Percentiles rank a stretch among this genome's conserved stretches.
These are phyloP conservation scores for Trichonephila clavipes DNA, from an alignment of 1,140 invertebrate genomes.

Conservation along the genomic window DNA sequence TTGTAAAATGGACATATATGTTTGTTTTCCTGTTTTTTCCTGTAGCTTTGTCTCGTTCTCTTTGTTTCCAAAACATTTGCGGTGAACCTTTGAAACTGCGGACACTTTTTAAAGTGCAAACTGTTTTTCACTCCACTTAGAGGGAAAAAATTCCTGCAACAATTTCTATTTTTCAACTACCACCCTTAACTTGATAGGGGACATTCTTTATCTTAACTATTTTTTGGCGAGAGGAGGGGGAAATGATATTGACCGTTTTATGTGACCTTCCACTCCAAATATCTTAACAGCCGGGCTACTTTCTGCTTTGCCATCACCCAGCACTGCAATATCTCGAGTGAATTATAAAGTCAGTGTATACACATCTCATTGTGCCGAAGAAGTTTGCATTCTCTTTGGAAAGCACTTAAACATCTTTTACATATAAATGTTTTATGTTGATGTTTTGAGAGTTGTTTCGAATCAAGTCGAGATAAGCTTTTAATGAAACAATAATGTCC, in stretches of 20 bases:
- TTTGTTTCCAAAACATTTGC: constrained; percentile 69
- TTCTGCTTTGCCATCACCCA: background rate
- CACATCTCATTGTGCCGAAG: too few relatives aligned
- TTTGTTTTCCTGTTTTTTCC: background rate
- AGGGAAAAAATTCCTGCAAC: background rate
- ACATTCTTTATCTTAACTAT: constrained; percentile 44
- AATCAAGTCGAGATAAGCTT: too few relatives aligned
- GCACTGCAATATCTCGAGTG: constrained; percentile 14
- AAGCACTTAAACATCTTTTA: too few relatives aligned
- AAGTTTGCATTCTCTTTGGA: too few relatives aligned
- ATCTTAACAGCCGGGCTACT: background rate
- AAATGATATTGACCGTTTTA: constrained; percentile 34
- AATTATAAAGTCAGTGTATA: constrained; percentile 41
- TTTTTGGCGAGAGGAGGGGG: constrained; percentile 3
- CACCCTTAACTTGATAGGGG: background rate
- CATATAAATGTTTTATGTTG: too few relatives aligned
- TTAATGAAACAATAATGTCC: too few relatives aligned
- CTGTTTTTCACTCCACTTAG: constrained; percentile 22
- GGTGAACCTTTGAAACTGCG: constrained; percentile 69
- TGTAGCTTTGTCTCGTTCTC: background rate
- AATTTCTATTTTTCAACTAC: constrained; percentile 48
- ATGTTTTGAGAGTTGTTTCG: too few relatives aligned
- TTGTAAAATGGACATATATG: constrained; percentile 8
- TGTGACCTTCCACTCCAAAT: constrained; percentile 26
- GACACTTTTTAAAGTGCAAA: constrained; percentile 55